Evolutionary conservation across 2,888 invertebrate species (phyloP), one percentile per base, ranked within the genome.

Genomic region (Himalopsyche kuldschensis): DNA sequence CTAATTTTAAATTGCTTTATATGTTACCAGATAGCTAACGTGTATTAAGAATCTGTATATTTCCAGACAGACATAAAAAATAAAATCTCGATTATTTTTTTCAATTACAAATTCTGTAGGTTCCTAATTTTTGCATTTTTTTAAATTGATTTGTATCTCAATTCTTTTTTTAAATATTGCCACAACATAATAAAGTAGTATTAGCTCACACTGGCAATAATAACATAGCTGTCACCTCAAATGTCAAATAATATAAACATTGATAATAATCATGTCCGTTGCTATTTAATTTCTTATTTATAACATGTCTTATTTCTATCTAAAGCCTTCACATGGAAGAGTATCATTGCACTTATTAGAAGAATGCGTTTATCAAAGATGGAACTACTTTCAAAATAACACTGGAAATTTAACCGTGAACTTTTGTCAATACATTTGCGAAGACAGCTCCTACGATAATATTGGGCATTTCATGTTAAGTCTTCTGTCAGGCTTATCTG

Each of bases 391-490:
- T 85, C 90, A 90, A 87, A 87, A 89, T 5, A 84, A 92, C 82
- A 87, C 88, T 75, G 88, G 88, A 75, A 88, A 88, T 81, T 84
- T 87, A 79, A 85, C 85, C 32, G 87, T 87, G 17, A 86, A 87
- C 85, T 93, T 92, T 84, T 92, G 91, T 76, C 93, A 93, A 88
- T 93, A 91, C 89, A 89, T 94, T 75, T 88, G 93, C 17, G 94
- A 94, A 88, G 93, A 93, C 86, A 93, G 93, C 84, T 87, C 91
- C 11, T 91, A 92, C 86, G 94, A 94, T 87, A 92, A 92, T 85
- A 90, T 93, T 75, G 93, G 94, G 48, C 94, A 94, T 88, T 94
- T 92, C 87, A 90, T 90, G 87, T 87, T 93, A 20, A 92, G 93
- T 88, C 89, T 91, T 86, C 87, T 90, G 30, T 88, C 89, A 6